These are phyloP conservation scores for Anguilla obscura DNA, from an alignment of 2,797 vertebrate species.

Conservation along the genomic window DNA sequence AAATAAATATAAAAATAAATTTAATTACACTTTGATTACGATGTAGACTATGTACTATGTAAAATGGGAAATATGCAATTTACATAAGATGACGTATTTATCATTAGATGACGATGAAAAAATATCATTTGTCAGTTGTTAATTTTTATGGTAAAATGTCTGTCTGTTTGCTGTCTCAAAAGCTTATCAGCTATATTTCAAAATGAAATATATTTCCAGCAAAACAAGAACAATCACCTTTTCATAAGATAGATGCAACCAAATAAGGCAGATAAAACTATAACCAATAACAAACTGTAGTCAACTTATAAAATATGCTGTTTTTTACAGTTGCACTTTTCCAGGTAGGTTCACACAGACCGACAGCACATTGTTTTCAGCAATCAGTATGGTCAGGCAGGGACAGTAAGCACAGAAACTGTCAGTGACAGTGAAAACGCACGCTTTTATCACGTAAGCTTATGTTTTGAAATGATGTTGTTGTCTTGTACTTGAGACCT, in stretches of 20 bases:
- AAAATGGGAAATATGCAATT: too few relatives aligned
- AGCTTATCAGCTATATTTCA: not conserved
- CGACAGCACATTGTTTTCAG: not conserved
- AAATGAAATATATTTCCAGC: not conserved
- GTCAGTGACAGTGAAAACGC: not conserved
- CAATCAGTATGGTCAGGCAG: not conserved
- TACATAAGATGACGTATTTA: too few relatives aligned
- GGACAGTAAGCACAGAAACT: not conserved
- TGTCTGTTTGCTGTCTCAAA: not conserved
- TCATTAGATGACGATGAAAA: too few relatives aligned
- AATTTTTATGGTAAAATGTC: not conserved
- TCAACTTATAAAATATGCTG: not conserved
- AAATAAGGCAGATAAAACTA: not conserved
- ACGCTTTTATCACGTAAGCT: not conserved
- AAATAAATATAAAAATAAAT: not conserved
- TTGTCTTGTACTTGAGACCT: not conserved
- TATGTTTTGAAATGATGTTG: not conserved
- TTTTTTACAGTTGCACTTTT: not conserved
- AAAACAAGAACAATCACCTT: not conserved
- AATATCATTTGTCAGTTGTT: too few relatives aligned
- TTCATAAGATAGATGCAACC: not conserved
- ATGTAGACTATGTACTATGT: not conserved
- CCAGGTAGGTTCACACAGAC: not conserved
- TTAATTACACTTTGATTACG: not conserved
- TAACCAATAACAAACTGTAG: not conserved